Percentiles rank a stretch among this genome's conserved stretches.
Evolutionary conservation across 2,888 invertebrate species (phyloP).

Genomic region (Chrysolina americana): DNA sequence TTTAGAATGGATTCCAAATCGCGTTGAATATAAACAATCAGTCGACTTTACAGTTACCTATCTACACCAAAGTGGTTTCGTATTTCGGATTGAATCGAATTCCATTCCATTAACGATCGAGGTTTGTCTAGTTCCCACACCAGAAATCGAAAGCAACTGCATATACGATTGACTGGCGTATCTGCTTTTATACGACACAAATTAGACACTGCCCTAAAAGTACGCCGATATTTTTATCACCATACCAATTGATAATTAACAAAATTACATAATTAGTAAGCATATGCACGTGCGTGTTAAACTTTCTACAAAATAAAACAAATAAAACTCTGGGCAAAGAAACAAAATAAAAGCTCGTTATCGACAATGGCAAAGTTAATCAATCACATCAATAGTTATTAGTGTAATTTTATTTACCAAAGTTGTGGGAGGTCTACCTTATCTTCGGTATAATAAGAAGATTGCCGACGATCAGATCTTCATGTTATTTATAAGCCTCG

Average conservation of each 20-base stretch:
- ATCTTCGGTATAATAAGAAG: background rate
- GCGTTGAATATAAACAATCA: background rate
- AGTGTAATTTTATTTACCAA: background rate
- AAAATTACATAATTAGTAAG: slow-evolving; percentile 51
- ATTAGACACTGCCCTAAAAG: slow-evolving; percentile 32
- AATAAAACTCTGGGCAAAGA: slow-evolving; percentile 38
- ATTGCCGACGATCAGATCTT: too few relatives aligned
- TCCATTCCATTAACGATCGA: background rate
- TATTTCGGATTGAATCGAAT: background rate
- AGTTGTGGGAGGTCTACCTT: background rate
- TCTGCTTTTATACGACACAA: slow-evolving; percentile 34
- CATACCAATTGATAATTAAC: slow-evolving; percentile 44
- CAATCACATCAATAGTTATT: slow-evolving; percentile 3
- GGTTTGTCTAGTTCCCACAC: background rate
- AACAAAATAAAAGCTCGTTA: slow-evolving; percentile 36
- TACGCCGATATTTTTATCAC: slow-evolving; percentile 37
- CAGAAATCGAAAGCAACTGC: slow-evolving; percentile 21
- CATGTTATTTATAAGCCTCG: too few relatives aligned
- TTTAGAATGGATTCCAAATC: too few relatives aligned
- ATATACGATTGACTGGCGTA: background rate
- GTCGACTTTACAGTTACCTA: background rate
- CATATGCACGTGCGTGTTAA: slow-evolving; percentile 44
- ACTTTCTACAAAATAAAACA: slow-evolving; percentile 43
- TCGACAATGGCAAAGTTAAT: slow-evolving; percentile 21
- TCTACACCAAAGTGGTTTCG: background rate